Evolutionary conservation across 2,888 invertebrate species (phyloP), one percentile per base, ranked within the genome.

Genomic region (Cephus nigrinus): DNA sequence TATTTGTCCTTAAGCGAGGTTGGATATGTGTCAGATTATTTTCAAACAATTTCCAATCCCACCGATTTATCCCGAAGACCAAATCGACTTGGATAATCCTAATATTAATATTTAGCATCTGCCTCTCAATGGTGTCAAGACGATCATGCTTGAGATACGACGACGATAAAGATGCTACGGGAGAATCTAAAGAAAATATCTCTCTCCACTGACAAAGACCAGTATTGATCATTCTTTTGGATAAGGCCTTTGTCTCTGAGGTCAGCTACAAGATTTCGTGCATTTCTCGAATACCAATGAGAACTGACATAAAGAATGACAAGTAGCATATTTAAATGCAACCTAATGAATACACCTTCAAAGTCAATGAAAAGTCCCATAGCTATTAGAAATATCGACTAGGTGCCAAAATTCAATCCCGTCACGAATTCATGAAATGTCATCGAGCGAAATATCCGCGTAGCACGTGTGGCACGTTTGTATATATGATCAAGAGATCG

Each of bases 401-500:
- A 1, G 23, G 9, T 55, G 5, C 0, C 9, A 23, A 23, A 55
- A 23, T 23, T 55, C 40, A 55, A 23, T 23, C 0, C 23, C 23
- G 4, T 9, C 2, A 55, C 55, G 23, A 55, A 23, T 55, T 23
- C 55, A 23, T 2, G 1, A 9, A 55, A 55, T 23, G 55, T 55
- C 55, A 55, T 55, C 9, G 9, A 15, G 12, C 40, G 15, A 15
- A 1, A 9, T 0, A 9, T 55, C 23, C 55, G 55, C 55, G 23
- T 55, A 23, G 1, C 55, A 55, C 55, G 55, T 55, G 55, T 23
- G 23, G 23, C 55, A 23, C 55, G 23, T 55, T 55, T 23, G 3
- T 11, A 82, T 78, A 81, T 79, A 85, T 82, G 85, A 87, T 83
- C 81, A 80, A 84, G 83, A 84, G 76, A 80, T 71, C 71, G 31